Percentiles rank a stretch among this genome's conserved stretches.
Conservation (phyloP, 2,888 invertebrate genomes). For the Meandrusa payeni region DNA sequence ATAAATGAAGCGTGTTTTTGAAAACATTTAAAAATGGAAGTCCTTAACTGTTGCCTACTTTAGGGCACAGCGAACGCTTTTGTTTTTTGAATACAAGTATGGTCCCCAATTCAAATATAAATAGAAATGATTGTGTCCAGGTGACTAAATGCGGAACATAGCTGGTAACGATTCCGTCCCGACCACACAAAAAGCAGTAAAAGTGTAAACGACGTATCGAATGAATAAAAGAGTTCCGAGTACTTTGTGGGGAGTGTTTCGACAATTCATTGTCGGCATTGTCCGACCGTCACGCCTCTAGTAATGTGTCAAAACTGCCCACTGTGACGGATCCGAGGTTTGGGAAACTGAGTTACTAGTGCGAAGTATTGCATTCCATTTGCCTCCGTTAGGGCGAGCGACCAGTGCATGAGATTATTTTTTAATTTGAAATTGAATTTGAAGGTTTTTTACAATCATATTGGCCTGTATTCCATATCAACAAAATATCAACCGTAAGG, state of each 20-base stretch:
- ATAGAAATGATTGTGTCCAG: no score
- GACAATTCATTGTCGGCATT: slow-evolving; percentile 30
- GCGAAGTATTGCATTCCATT: slow-evolving; percentile 26
- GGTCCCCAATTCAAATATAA: no score
- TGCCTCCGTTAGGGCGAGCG: neutral
- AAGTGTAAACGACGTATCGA: slow-evolving; percentile 28
- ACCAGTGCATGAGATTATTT: neutral
- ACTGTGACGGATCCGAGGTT: slow-evolving; percentile 32
- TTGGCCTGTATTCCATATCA: no score
- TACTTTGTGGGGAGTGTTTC: slow-evolving; percentile 27
- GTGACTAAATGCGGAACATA: slow-evolving; percentile 5
- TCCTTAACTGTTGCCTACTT: no score
- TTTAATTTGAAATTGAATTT: no score
- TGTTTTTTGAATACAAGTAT: no score
- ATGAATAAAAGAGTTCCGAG: slow-evolving; percentile 27
- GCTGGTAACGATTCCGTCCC: slow-evolving; percentile 16
- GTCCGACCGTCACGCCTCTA: slow-evolving; percentile 26
- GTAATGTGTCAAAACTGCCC: slow-evolving; percentile 29
- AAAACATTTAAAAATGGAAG: no score
- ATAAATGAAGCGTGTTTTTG: no score
- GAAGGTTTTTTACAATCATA: no score
- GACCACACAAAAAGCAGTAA: slow-evolving; percentile 20
- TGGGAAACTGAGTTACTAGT: slow-evolving; percentile 34
- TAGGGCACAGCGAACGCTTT: no score
- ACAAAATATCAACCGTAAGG: no score